A percentile compares a stretch with the other conserved stretches of the same genome.
phyloP scores from a whole-genome alignment of 1,140 invertebrate genomes.

The Bacillus rossius region DNA sequence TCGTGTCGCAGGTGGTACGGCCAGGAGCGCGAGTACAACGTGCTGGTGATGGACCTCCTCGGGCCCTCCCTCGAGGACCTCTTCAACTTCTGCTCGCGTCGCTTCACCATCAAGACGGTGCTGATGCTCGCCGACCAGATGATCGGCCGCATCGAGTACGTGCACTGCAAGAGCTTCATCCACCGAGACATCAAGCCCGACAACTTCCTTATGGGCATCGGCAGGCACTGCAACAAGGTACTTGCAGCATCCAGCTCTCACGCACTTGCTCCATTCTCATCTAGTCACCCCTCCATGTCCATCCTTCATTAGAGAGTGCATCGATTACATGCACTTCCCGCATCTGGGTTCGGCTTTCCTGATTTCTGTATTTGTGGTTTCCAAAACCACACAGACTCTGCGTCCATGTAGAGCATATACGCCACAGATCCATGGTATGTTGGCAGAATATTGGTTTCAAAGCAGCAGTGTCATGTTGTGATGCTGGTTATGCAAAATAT shows the following conservation, averaged over 20 bases:
- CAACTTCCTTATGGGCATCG: conserved; percentile 98
- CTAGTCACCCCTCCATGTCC: too few relatives aligned
- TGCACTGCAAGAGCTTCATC: conserved; percentile 95
- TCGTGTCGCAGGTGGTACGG: conserved; percentile 73
- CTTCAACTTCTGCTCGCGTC: conserved; percentile 93
- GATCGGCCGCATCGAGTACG: conserved; percentile 87
- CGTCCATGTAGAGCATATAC: too few relatives aligned
- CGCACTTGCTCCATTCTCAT: too few relatives aligned
- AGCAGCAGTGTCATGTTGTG: too few relatives aligned
- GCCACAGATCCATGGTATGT: too few relatives aligned
- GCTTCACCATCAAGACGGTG: conserved; percentile 97
- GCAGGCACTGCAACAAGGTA: conserved; percentile 89
- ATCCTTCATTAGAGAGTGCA: too few relatives aligned
- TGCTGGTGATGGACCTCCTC: conserved; percentile 94
- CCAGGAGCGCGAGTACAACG: conserved; percentile 90
- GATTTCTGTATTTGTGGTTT: too few relatives aligned
- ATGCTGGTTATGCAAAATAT: too few relatives aligned
- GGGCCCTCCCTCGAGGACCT: conserved; percentile 95
- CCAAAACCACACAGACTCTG: too few relatives aligned
- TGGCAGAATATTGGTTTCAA: too few relatives aligned
- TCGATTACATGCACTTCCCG: too few relatives aligned
- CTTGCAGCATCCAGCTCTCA: neutral
- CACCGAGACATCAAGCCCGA: conserved; percentile 96
- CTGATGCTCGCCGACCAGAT: conserved; percentile 96
- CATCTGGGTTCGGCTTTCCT: too few relatives aligned